These are phyloP conservation scores for Pipistrellus pygmaeus DNA, from an alignment of 2,797 vertebrate genomes.

Conservation along the genomic window DNA sequence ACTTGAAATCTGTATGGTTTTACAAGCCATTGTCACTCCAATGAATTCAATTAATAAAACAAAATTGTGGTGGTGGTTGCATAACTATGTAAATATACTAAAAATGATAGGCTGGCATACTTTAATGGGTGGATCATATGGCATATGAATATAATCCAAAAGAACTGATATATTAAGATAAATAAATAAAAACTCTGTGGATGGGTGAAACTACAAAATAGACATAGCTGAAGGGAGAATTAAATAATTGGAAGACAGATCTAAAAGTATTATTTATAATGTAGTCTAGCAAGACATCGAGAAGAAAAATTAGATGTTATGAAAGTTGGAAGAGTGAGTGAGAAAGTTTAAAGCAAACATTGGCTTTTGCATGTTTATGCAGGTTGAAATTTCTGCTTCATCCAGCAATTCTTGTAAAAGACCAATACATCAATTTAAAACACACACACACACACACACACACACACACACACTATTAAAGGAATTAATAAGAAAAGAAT, in stretches of 20 bases:
- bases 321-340: background rate
- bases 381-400: too few species aligned
- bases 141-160: background rate
- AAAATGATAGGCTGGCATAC: background rate
- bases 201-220: background rate
- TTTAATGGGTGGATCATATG: background rate
- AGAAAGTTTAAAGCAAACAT: background rate
- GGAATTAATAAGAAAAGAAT: background rate
- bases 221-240: constrained; percentile 7
- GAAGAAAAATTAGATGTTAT: background rate
- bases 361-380: too few species aligned
- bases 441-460: too few species aligned
- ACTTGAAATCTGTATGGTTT: background rate
- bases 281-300: background rate
- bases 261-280: background rate
- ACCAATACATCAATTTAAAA: background rate
- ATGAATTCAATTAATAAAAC: background rate
- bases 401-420: background rate
- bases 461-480: background rate
- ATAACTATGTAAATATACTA: background rate
- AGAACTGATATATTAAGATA: background rate
- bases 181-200: background rate
- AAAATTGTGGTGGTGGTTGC: background rate
- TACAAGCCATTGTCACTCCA: background rate
- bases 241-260: background rate